These are phyloP conservation scores for Shargacucullia verbasci DNA, from an alignment of 2,888 invertebrate genomes.

Conservation along the genomic window DNA sequence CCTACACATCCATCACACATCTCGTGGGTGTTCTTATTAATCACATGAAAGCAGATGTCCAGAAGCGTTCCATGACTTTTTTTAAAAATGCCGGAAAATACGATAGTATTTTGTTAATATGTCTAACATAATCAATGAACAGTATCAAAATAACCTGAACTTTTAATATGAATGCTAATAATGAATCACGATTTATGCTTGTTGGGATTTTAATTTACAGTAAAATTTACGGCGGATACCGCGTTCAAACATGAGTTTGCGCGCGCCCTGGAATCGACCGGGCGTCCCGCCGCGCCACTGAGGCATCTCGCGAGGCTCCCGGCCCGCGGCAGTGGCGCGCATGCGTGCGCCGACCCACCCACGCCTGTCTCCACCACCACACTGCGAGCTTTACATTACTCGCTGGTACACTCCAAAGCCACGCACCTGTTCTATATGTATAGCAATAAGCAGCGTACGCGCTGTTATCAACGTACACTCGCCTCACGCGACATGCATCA, in stretches of 20 bases:
- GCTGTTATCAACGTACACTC: constrained; percentile 54
- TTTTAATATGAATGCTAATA: constrained; percentile 8
- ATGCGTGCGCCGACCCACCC: constrained; percentile 71
- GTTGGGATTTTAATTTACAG: constrained; percentile 60
- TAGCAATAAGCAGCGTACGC: constrained; percentile 61
- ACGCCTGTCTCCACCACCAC: constrained; percentile 58
- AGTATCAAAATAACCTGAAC: constrained; percentile 12
- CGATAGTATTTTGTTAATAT: constrained; percentile 28
- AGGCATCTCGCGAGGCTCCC: constrained; percentile 77
- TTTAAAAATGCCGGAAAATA: constrained; percentile 55
- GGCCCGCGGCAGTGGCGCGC: constrained; percentile 74
- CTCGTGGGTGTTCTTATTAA: constrained; percentile 61
- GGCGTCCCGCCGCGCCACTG: constrained; percentile 87
- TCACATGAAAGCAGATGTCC: constrained; percentile 70
- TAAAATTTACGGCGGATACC: constrained; percentile 70
- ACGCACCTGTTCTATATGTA: constrained; percentile 35
- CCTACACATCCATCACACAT: constrained; percentile 50
- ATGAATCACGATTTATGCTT: constrained; percentile 23
- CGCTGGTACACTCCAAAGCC: constrained; percentile 44
- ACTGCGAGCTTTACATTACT: constrained; percentile 59
- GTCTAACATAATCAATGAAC: constrained; percentile 29
- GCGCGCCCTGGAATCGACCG: constrained; percentile 86
- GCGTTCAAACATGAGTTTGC: constrained; percentile 66
- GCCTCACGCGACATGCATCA: constrained; percentile 47
- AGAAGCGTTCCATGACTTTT: constrained; percentile 66